Conservation (phyloP, 2,888 invertebrate species). For the Synanthedon myopaeformis region DNA sequence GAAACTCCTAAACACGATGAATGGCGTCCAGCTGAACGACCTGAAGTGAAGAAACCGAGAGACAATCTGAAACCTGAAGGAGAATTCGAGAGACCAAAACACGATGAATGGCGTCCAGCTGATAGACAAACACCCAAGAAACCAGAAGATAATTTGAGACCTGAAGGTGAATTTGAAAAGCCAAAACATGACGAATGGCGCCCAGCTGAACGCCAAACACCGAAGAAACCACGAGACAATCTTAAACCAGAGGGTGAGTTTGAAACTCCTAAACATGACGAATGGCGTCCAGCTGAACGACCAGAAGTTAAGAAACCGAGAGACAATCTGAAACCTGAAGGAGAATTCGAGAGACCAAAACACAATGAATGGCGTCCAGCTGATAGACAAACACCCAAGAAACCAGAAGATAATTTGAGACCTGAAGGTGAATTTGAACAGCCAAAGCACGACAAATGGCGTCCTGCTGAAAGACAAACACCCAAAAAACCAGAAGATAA, state of each 20-base stretch:
- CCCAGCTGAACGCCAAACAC: slow-evolving; percentile 39
- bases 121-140: slow-evolving; percentile 35
- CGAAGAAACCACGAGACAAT: slow-evolving; percentile 36
- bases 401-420: slow-evolving; percentile 55
- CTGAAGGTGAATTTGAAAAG: slow-evolving; percentile 62
- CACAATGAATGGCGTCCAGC: slow-evolving; percentile 62
- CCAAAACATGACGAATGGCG: slow-evolving; percentile 29
- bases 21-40: slow-evolving; percentile 49
- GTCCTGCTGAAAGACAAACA: slow-evolving; percentile 43
- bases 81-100: slow-evolving; percentile 50
- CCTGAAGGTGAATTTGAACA: slow-evolving; percentile 32
- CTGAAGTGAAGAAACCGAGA: slow-evolving; percentile 28
- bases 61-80: slow-evolving; percentile 71
- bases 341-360: slow-evolving; percentile 64
- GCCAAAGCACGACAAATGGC: slow-evolving; percentile 42
- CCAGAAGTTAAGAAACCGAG: slow-evolving; percentile 30
- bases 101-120: slow-evolving; percentile 43
- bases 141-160: slow-evolving; percentile 58
- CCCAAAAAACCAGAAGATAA: slow-evolving; percentile 64
- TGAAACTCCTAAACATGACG: slow-evolving; percentile 35
- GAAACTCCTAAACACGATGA: slow-evolving; percentile 47
- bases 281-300: slow-evolving; percentile 42
- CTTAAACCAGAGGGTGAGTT: slow-evolving; percentile 60
- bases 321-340: slow-evolving; percentile 70
- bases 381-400: slow-evolving; percentile 41